Percentiles rank a stretch among this genome's conserved stretches.
Evolutionary conservation across 2,797 vertebrate species (phyloP).

Genomic region (Sebastes diploproa): DNA sequence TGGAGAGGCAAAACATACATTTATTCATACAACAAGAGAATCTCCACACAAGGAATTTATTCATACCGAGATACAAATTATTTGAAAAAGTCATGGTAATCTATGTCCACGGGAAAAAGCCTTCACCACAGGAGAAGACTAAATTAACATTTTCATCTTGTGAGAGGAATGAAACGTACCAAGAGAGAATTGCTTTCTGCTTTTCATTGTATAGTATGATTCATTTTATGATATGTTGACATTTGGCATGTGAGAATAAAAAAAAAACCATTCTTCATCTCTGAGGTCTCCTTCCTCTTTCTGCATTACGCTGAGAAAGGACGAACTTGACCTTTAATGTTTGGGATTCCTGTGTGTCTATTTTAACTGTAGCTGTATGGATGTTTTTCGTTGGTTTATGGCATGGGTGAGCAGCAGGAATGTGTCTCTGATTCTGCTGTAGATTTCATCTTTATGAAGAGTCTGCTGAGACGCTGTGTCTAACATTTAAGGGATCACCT

Average conservation of each 20-base stretch:
- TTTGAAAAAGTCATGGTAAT: conserved; percentile 43
- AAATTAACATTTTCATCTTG: conserved; percentile 30
- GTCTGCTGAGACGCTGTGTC: not conserved
- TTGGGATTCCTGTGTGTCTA: not conserved
- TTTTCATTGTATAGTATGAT: conserved; percentile 9
- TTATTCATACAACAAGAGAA: conserved; percentile 46
- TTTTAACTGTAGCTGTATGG: not conserved
- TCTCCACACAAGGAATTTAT: conserved; percentile 17
- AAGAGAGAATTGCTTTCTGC: not conserved
- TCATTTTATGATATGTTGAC: conserved; percentile 12
- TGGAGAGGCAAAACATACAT: conserved; percentile 20
- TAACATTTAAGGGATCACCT: not conserved
- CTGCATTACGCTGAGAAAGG: not conserved
- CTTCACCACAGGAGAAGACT: conserved; percentile 16
- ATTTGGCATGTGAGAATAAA: conserved; percentile 29
- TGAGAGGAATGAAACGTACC: not conserved
- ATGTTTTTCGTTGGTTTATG: not conserved
- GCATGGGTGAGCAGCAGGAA: not conserved
- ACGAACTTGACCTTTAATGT: conserved; percentile 10
- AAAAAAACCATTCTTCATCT: conserved; percentile 8
- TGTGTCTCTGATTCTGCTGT: not conserved
- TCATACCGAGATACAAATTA: conserved; percentile 33
- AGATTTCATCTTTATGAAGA: not conserved
- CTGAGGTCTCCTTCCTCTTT: conserved; percentile 1
- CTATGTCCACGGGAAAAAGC: conserved; percentile 5